phyloP scores from a whole-genome alignment of 2,888 invertebrate genomes.

The Himalopsyche anomala region DNA sequence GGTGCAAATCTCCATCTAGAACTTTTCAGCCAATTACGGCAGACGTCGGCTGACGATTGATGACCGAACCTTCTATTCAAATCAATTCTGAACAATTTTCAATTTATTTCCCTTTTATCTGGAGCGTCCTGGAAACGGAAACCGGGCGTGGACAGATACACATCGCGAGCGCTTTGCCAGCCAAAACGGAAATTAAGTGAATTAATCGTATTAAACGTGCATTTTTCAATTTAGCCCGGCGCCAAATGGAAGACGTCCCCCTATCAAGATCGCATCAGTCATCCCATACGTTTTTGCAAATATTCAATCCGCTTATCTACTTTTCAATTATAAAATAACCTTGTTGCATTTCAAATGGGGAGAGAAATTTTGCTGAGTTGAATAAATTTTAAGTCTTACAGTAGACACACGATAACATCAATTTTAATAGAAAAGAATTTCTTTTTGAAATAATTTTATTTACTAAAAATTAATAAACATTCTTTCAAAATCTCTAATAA shows the following conservation, averaged over 20 bases:
- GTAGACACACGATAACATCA: background rate
- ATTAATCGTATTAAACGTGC: constrained; percentile 73
- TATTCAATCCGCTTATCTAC: constrained; percentile 42
- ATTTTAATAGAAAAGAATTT: background rate
- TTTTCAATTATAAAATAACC: constrained; percentile 42
- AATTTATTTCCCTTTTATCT: constrained; percentile 74
- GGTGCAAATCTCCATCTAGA: constrained; percentile 53
- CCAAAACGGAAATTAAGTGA: constrained; percentile 79
- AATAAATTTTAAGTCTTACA: background rate
- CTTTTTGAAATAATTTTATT: background rate
- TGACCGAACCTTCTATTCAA: constrained; percentile 71
- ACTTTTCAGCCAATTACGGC: constrained; percentile 63
- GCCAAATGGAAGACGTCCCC: constrained; percentile 53
- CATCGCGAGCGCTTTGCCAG: constrained; percentile 67
- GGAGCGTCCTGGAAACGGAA: constrained; percentile 20
- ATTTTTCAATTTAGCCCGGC: constrained; percentile 62
- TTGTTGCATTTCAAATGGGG: constrained; percentile 1
- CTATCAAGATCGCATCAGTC: constrained; percentile 50
- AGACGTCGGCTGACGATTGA: constrained; percentile 58
- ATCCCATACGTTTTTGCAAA: constrained; percentile 44
- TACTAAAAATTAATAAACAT: too few species aligned
- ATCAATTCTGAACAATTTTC: constrained; percentile 79
- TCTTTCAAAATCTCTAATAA: too few species aligned
- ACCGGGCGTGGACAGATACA: constrained; percentile 53
- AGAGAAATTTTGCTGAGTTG: constrained; percentile 6